Conservation (phyloP, 1,140 invertebrate species). For the Drosophila erecta region DNA sequence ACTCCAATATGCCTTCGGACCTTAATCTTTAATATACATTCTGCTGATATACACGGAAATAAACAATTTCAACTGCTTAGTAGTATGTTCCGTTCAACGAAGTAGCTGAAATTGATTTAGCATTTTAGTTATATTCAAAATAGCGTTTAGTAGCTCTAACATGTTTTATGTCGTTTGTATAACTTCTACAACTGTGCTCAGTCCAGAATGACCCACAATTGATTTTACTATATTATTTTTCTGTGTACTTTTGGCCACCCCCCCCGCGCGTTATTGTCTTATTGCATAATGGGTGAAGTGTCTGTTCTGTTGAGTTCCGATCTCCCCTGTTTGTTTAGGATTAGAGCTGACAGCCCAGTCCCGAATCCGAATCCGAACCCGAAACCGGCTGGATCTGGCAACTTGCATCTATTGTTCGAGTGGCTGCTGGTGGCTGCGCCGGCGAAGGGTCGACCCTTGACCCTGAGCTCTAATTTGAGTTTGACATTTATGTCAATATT, state of each 20-base stretch:
- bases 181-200: not conserved
- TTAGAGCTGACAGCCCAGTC: constrained; percentile 40
- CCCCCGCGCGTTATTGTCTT: constrained; percentile 55
- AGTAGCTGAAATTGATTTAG: not conserved
- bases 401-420: constrained; percentile 56
- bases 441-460: constrained; percentile 67
- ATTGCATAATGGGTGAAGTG: constrained; percentile 78
- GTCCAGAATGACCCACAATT: not conserved
- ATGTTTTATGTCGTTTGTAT: too few species aligned
- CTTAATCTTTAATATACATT: constrained; percentile 46
- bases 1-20: constrained; percentile 79
- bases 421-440: constrained; percentile 17
- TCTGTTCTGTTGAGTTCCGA: constrained; percentile 50
- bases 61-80: not conserved
- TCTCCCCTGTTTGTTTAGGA: constrained; percentile 72
- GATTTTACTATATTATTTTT: not conserved
- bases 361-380: not conserved
- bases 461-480: constrained; percentile 84
- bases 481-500: constrained; percentile 84
- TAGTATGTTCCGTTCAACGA: not conserved
- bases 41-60: not conserved
- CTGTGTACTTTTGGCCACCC: constrained; percentile 3
- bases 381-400: constrained; percentile 51
- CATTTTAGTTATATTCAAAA: not conserved
- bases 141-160: too few species aligned